These are phyloP conservation scores for Anastatus disparis DNA, from an alignment of 1,140 invertebrate genomes.

Conservation along the genomic window DNA sequence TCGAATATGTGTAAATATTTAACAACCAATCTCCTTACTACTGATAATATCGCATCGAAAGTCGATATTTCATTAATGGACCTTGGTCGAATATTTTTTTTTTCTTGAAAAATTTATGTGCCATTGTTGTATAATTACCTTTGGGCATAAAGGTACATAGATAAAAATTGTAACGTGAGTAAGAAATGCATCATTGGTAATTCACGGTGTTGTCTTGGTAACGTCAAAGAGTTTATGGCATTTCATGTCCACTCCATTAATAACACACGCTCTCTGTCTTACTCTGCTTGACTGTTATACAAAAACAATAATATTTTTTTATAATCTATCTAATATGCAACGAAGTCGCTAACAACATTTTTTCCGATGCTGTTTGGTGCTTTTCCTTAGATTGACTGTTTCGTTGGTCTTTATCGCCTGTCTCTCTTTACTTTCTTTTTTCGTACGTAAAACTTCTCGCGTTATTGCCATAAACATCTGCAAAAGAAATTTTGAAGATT, in stretches of 20 bases:
- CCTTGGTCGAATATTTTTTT: constrained; percentile 16
- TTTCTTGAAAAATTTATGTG: constrained; percentile 24
- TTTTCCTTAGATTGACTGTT: constrained; percentile 68
- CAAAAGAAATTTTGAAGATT: constrained; percentile 46
- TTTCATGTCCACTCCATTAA: constrained; percentile 51
- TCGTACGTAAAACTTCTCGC: constrained; percentile 75
- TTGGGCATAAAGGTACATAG: constrained; percentile 30
- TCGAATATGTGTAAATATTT: constrained; percentile 35
- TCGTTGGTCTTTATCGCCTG: constrained; percentile 71
- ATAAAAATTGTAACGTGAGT: constrained; percentile 39
- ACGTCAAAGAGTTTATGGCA: constrained; percentile 45
- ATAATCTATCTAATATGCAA: constrained; percentile 45
- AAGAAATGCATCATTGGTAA: constrained; percentile 42
- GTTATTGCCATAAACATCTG: constrained; percentile 84
- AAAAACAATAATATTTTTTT: constrained; percentile 46
- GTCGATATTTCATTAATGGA: constrained; percentile 30
- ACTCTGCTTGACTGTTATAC: constrained; percentile 49
- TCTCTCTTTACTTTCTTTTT: constrained; percentile 73
- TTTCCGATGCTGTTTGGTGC: constrained; percentile 63
- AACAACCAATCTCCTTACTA: constrained; percentile 33
- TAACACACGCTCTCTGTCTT: constrained; percentile 54
- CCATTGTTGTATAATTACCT: constrained; percentile 32
- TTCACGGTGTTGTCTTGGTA: constrained; percentile 41
- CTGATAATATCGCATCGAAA: constrained; percentile 35
- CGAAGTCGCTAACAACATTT: constrained; percentile 63